Evolutionary conservation across 2,797 vertebrate genomes (phyloP).

Genomic region (Tolypeutes matacus): DNA sequence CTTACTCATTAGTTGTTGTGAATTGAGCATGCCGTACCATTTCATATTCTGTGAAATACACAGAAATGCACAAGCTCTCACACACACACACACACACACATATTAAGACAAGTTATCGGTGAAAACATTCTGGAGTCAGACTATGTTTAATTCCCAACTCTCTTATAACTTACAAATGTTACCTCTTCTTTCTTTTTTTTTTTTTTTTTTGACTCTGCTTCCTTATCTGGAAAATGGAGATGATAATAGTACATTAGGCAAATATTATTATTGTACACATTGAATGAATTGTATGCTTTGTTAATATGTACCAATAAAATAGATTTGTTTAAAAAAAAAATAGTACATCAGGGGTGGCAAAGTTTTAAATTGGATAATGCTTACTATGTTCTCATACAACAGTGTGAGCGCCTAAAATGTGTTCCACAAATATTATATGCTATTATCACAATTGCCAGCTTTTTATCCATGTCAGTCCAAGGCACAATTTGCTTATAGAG

Average conservation of each 20-base stretch:
- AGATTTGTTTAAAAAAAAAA: too few species aligned
- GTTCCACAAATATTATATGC: neutral
- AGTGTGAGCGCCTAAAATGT: neutral
- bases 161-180: neutral
- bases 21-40: neutral
- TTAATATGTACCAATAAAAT: too few species aligned
- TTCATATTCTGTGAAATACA: neutral
- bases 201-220: neutral
- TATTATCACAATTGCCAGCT: neutral
- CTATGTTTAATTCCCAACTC: neutral
- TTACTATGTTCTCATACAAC: constrained; percentile 10
- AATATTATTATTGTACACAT: too few species aligned
- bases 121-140: neutral
- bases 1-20: neutral
- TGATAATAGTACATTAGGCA: neutral
- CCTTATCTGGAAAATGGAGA: neutral
- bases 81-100: neutral
- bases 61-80: too few species aligned
- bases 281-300: too few species aligned
- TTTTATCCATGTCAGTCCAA: neutral
- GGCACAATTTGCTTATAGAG: neutral
- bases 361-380: neutral
- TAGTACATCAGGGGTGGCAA: neutral
- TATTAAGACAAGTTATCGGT: neutral
- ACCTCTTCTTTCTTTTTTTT: neutral